phyloP scores from a whole-genome alignment of 2,797 vertebrate species.

The Mus spretus region DNA sequence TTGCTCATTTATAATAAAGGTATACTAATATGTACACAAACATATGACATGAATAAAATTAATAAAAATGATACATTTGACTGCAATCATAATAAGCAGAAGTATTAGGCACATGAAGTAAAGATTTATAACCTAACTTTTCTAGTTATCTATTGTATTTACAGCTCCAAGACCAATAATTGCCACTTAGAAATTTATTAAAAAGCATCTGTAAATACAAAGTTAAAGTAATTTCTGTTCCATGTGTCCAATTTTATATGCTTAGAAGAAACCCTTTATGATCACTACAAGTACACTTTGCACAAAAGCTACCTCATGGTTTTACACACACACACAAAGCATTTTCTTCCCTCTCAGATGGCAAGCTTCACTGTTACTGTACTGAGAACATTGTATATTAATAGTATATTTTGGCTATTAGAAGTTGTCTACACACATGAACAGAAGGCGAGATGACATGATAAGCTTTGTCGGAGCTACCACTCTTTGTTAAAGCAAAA shows the following conservation, averaged over 20 bases:
- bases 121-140: slow-evolving; percentile 76
- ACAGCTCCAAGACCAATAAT: slow-evolving; percentile 53
- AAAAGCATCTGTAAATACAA: slow-evolving; percentile 59
- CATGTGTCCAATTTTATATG: slow-evolving; percentile 46
- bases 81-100: slow-evolving; percentile 58
- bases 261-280: slow-evolving; percentile 47
- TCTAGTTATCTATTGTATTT: slow-evolving; percentile 56
- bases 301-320: slow-evolving; percentile 70
- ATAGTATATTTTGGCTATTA: slow-evolving; percentile 64
- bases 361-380: slow-evolving; percentile 32
- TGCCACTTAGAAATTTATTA: slow-evolving; percentile 64
- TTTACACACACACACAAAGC: slow-evolving; percentile 78
- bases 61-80: slow-evolving; percentile 53
- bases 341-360: neutral
- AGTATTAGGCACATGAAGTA: slow-evolving; percentile 50
- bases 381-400: slow-evolving; percentile 38
- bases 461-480: slow-evolving; percentile 51
- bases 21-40: slow-evolving; percentile 48
- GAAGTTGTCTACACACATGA: slow-evolving; percentile 47
- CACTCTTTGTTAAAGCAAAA: slow-evolving; percentile 83
- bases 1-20: slow-evolving; percentile 59
- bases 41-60: slow-evolving; percentile 31
- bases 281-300: slow-evolving; percentile 60
- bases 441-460: slow-evolving; percentile 72
- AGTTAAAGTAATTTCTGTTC: slow-evolving; percentile 55